Base-by-base conservation (phyloP, 2,797 vertebrate genomes). In the Fistularia commersonii region DNA sequence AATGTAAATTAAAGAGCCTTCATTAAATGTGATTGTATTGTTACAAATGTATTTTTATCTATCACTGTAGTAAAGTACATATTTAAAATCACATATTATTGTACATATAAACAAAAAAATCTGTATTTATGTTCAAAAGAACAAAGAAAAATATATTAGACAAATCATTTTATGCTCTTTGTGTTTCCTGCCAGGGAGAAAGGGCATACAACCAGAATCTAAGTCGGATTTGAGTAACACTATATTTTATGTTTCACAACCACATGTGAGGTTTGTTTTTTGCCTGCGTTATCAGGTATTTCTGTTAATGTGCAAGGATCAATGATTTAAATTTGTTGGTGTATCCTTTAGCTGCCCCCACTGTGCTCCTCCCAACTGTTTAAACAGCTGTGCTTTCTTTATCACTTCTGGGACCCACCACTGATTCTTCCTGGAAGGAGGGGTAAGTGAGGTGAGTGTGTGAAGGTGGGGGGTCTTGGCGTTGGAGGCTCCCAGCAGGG, bases 351-450 rank as follows among this genome's bases (percentile, higher is more conserved):
- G 7, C 49, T 33, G 8, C 54, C 65, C 71, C 66, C 44, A 1
- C 62, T 42, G 54, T 33, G 15, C 32, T 57, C 51, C 60, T 36
- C 43, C 61, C 60, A 54, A 69, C 70, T 77, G 74, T 81, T 73
- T 78, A 63, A 83, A 82, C 74, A 85, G 76, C 82, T 82, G 77
- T 72, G 54, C 46, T 62, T 74, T 78, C 76, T 81, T 81, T 82
- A 81, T 81, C 74, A 76, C 40, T 11, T 55, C 73, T 31, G 48
- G 54, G 79, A 79, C 74, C 73, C 74, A 66, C 77, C 53, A 14
- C 77, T 67, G 70, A 53, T 63, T 74, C 60, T 15, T 64, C 71
- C 48, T 42, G 51, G 45, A 52, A 57, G 77, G 70, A 62, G 61
- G 62, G 48, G 51, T 59, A 45, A 44, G 46, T 51, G 67, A 69